These are phyloP conservation scores for Ectemnius lituratus DNA, from an alignment of 2,888 invertebrate species.

Conservation along the genomic window DNA sequence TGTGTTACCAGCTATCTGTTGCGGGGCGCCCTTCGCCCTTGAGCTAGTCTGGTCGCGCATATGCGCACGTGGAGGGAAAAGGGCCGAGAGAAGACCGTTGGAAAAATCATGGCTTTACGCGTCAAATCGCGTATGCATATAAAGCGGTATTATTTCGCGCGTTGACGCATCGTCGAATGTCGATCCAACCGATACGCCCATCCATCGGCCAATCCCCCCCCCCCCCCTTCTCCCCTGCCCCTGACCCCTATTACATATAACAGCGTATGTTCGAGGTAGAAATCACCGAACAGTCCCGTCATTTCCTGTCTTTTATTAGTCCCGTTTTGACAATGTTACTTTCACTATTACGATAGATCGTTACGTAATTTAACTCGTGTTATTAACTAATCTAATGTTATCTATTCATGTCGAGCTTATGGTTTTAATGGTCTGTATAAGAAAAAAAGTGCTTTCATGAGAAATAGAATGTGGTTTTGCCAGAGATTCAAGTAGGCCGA, in stretches of 20 bases:
- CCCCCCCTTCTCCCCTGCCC: background rate
- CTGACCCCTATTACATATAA: slow-evolving; percentile 23
- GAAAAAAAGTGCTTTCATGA: too few species aligned
- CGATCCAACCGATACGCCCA: slow-evolving; percentile 41
- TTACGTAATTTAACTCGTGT: too few species aligned
- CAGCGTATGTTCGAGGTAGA: background rate
- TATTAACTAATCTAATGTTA: too few species aligned
- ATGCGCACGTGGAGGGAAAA: slow-evolving; percentile 39
- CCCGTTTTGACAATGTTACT: too few species aligned
- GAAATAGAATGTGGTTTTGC: too few species aligned
- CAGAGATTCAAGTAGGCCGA: too few species aligned
- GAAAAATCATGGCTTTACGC: slow-evolving; percentile 75
- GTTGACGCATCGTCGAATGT: slow-evolving; percentile 60
- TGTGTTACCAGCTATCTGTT: background rate
- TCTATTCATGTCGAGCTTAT: too few species aligned
- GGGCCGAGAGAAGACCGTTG: slow-evolving; percentile 57
- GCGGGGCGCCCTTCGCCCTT: slow-evolving; percentile 34
- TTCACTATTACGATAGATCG: too few species aligned
- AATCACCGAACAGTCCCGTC: too few species aligned
- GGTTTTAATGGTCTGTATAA: too few species aligned
- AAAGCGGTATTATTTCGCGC: slow-evolving; percentile 74
- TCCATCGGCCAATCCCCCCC: background rate
- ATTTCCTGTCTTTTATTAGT: too few species aligned
- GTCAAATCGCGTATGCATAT: slow-evolving; percentile 75
- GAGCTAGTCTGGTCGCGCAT: slow-evolving; percentile 42